Evolutionary conservation across 2,797 vertebrate species (phyloP), one percentile per base, ranked within the genome.

Genomic region (Cynodonichthys magdalenae): DNA sequence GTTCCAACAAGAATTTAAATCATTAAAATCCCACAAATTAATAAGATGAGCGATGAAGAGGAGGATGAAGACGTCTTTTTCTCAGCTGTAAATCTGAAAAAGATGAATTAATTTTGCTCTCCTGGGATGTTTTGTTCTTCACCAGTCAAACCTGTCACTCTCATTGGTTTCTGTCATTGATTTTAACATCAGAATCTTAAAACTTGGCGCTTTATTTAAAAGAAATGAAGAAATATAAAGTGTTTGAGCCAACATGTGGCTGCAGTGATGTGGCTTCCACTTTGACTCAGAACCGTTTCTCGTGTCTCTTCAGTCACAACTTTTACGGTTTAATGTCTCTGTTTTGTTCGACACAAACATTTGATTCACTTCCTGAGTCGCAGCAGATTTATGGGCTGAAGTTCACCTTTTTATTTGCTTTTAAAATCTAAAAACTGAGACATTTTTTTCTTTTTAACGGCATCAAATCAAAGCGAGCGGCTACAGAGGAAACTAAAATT

Each of bases 341-440:
- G 68, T 79, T 64, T 69, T 60, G 49, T 53, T 59, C 57, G 15
- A 54, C 56, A 65, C 54, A 57, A 19, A 66, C 66, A 19, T 11
- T 47, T 56, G 64, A 72, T 61, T 74, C 67, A 66, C 31, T 9
- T 71, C 46, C 66, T 78, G 57, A 77, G 34, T 46, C 47, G 45
- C 57, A 42, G 27, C 15, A 50, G 19, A 59, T 79, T 75, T 68
- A 66, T 63, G 27, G 50, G 55, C 44, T 12, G 6, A 0, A 62
- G 18, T 42, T 53, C 34, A 67, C 27, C 4, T 24, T 49, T 54
- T 31, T 28, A 10, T 59, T 68, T 6, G 41, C 59, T 31, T 8
- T 19, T 7, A 27, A 61, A 36, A 28, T 44, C 11, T 44, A 2
- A 31, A 47, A 59, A 54, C 6, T 14, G 18, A 20, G 5, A 36